Percentiles rank a stretch among this genome's conserved stretches.
phyloP scores from a whole-genome alignment of 92 coral and sea anemone genomes.

The Actinernus sp. region DNA sequence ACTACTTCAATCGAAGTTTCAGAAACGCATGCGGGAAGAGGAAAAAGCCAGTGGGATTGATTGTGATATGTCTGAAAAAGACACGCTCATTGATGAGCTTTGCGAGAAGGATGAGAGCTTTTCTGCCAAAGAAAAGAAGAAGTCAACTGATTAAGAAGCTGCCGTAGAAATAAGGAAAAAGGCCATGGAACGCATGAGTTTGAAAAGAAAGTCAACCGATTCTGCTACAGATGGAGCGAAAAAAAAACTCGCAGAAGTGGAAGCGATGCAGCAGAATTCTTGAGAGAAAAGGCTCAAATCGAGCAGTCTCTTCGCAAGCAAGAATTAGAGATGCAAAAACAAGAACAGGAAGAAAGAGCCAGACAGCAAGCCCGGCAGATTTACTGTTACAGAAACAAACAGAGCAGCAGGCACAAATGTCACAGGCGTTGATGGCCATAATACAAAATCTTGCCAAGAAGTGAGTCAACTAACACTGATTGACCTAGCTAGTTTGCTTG shows the following conservation, averaged over 20 bases:
- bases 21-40: slow-evolving; percentile 58
- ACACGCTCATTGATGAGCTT: slow-evolving; percentile 53
- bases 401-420: background rate
- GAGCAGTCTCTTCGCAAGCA: too few species aligned
- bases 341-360: background rate
- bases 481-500: too few species aligned
- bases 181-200: slow-evolving; percentile 62
- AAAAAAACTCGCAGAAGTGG: slow-evolving; percentile 32
- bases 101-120: slow-evolving; percentile 47
- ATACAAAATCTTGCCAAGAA: slow-evolving; percentile 17
- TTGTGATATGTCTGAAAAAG: slow-evolving; percentile 55
- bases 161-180: slow-evolving; percentile 49
- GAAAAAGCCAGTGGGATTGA: slow-evolving; percentile 58
- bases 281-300: slow-evolving; percentile 51
- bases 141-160: slow-evolving; percentile 38
- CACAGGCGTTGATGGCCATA: background rate
- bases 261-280: slow-evolving; percentile 53
- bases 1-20: slow-evolving; percentile 43
- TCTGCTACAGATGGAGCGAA: too few species aligned
- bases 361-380: background rate
- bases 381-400: background rate
- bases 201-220: too few species aligned
- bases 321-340: too few species aligned
- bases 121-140: slow-evolving; percentile 39
- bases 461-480: too few species aligned